Evolutionary conservation across 2,888 invertebrate genomes (phyloP), one percentile per base, ranked within the genome.

Genomic region (Pharmacophagus antenor): DNA sequence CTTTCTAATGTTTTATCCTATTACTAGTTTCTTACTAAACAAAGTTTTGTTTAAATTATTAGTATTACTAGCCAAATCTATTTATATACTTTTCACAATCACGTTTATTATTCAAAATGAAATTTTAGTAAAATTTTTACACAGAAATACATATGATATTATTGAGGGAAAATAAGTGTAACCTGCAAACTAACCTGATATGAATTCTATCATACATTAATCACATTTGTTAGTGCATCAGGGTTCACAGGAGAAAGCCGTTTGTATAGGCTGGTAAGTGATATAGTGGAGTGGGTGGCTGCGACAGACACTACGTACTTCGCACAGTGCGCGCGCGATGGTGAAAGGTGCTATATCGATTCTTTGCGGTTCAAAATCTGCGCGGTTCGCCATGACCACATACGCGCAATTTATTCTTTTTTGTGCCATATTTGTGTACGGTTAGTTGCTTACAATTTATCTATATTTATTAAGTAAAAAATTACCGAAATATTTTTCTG

Each of bases 281-380:
- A 71, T 70, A 69, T 73, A 68, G 68, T 67, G 67, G 72, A 62
- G 70, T 68, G 72, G n/a, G 70, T 67, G 70, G 71, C 58, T 52
- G 61, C 59, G 61, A 61, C 51, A 17, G 65, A 61, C 66, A 67
- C 60, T 61, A 63, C 63, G 60, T 37, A 46, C 62, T 64, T 64
- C 55, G 62, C 65, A 69, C 86, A 90, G 89, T 90, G 80, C 80
- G 85, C 82, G 72, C 77, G 83, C 85, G 87, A 65, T 84, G 79
- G 89, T 89, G 89, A 90, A 89, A 88, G 89, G 90, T 70, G 73
- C 70, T 76, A 86, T 86, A 86, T 81, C 83, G 80, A 76, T 76
- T 72, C 72, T 70, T 63, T 70, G 68, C 65, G 59, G 62, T 67
- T 77, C 74, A 71, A 77, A 73, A 76, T 65, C 74, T 71, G 73